Base-by-base conservation (phyloP, 2,113 vertebrate species). In the Syngnathus typhle region DNA sequence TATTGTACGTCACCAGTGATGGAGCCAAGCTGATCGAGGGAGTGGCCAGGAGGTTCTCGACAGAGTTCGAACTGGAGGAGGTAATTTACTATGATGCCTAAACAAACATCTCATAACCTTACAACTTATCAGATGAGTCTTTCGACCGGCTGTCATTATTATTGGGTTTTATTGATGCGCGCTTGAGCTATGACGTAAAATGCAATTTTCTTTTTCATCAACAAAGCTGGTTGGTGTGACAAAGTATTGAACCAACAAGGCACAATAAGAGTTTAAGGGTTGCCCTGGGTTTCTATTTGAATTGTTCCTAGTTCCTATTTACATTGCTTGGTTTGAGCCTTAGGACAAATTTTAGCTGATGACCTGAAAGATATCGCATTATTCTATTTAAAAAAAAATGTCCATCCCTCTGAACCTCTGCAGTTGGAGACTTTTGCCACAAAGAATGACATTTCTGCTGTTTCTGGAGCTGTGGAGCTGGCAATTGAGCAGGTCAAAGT, bases 351-450 rank as follows among this genome's bases (percentile, higher is more conserved):
- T 27, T 54, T 23, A 7, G 9, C 10, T 55, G 21, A 23, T 23
- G 9, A 12, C 21, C 12, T 2, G 19, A 52, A 52, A 43, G 41
- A 4, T 13, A 13, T 46, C 12, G 15, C 44, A 4, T 9, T 21
- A 9, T 54, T 54, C 1, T 3, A 54, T 52, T n/a, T 21, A 23
- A 23, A 23, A 23, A 23, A 49, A 58, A 36, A 16, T 58, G 6
- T 36, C 15, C 27, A 27, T 58, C 12, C 27, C 27, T 58, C 5
- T 73, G 13, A 71, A 51, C 69, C 44, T 64, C 1, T 61, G 36
- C 87, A 99, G 96, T 87, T 98, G 89, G 78, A 90, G 76, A 82
- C 83, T 58, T 94, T 99, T 73, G 85, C 88, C 46, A 0, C 0
- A 0, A 56, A 88, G 0, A 87, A 80, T 0, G 73, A 89, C 0